Evolutionary conservation across 2,888 invertebrate species (phyloP).

Genomic region (Plagodis pulveraria): DNA sequence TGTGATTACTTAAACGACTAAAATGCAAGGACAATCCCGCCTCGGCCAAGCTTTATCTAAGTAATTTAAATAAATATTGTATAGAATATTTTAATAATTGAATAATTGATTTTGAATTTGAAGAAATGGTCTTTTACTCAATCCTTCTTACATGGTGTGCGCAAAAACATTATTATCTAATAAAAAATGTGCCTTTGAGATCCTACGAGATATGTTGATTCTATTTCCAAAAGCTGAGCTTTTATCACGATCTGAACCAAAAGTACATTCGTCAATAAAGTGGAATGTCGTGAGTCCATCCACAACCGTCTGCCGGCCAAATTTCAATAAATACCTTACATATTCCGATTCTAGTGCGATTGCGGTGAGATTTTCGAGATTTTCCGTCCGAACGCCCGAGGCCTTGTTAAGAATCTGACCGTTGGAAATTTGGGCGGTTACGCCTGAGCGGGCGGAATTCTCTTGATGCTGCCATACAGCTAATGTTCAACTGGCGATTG

Average conservation of each 20-base stretch:
- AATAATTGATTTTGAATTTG: too few species aligned
- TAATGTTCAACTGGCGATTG: constrained; percentile 41
- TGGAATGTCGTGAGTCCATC: constrained; percentile 25
- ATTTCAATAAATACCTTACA: constrained; percentile 72
- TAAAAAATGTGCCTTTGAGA: too few species aligned
- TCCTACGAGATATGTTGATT: too few species aligned
- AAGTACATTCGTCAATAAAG: constrained; percentile 8
- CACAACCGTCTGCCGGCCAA: constrained; percentile 3
- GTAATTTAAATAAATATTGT: too few species aligned
- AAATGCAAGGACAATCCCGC: too few species aligned
- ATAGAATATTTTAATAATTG: too few species aligned
- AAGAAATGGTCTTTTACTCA: too few species aligned
- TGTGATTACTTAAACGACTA: too few species aligned
- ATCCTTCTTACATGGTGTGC: too few species aligned
- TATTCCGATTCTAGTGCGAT: constrained; percentile 75
- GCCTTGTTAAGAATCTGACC: constrained; percentile 78
- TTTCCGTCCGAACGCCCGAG: constrained; percentile 66
- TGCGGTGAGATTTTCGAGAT: constrained; percentile 78
- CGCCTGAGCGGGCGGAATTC: constrained; percentile 56
- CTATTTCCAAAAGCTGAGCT: too few species aligned
- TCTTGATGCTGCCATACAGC: constrained; percentile 23
- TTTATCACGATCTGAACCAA: not conserved
- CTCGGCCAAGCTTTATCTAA: too few species aligned
- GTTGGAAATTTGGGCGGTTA: constrained; percentile 61
- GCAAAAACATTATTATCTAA: too few species aligned